Evolutionary conservation across 2,113 vertebrate species (phyloP), one percentile per base, ranked within the genome.

Genomic region (Antechinus stuartii): DNA sequence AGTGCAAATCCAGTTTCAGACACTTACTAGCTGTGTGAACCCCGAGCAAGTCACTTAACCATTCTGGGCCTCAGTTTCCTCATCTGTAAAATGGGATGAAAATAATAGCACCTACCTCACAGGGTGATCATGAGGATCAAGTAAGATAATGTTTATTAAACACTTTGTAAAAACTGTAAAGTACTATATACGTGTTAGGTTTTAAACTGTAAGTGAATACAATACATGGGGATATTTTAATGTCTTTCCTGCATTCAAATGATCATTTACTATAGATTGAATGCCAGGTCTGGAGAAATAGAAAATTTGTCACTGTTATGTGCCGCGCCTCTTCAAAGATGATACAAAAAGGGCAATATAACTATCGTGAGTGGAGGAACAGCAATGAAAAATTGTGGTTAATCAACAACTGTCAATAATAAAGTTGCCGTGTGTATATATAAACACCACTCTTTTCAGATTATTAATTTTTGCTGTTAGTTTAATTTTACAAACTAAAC

Each of bases 231-330:
- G n/a, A 23, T 84, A 42, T 84, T 84, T 84, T 84, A 84, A 19
- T 84, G 68, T 35, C 68, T 42, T 47, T 84, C 76, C 42, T 76
- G 61, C 22, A n/a, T 11, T 94, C 7, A 95, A 89, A 96, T 90
- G 57, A 96, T 26, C 42, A 47, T 84, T 96, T 95, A 76, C 91
- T 22, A 95, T 3, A 92, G 12, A 52, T 22, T 8, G 92, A 57
- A 54, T 90, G 16, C 12, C 56, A 35, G 46, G 91, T 90, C 35
- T 84, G 92, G 89, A n/a, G 54, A 92, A 54, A 95, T 2, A 95
- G 57, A n/a, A 49, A 57, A 84, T 35, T 8, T 94, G 35, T 93
- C 42, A 94, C 24, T 54, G 47, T 54, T 57, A 35, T 92, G 4
- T 42, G 61, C 12, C 47, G 2, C 4, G 47, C 47, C 91, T 90